Base-by-base conservation (phyloP, 2,888 invertebrate genomes). In the Prosapia bicincta region DNA sequence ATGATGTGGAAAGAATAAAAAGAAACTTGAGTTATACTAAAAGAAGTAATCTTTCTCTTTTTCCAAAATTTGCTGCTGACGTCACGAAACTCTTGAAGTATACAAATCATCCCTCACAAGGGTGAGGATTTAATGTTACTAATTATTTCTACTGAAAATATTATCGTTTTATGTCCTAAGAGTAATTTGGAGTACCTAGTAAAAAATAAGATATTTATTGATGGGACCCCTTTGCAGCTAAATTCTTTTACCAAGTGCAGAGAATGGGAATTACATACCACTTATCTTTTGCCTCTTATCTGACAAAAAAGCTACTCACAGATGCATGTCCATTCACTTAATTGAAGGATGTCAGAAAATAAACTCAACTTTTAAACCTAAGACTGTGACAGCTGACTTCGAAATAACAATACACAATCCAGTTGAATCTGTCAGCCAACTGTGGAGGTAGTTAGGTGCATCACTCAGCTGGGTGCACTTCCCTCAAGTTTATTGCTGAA, bases 101-200 rank as follows among this genome's bases (percentile, higher is more conserved):
- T 28, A 28, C 28, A 28, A 28, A 28, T 28, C 28, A 28, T 6
- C 28, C 3, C 28, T 28, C 28, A 28, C 28, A 28, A 28, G 28
- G 28, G 28, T 28, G 28, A 28, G 28, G 28, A 28, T 28, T 6
- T 28, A 9, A 28, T 28, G 28, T 28, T 28, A 28, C 28, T 28
- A 13, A 25, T 6, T 25, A 25, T 66, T 25, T 9, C 66, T 10
- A 9, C 23, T 66, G 23, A 66, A 66, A 66, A 66, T n/a, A 66
- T 66, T 25, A 20, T 66, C 66, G 25, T 66, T 66, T 66, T 66
- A 2, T 20, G 13, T n/a, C 66, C 66, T 25, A 66, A 66, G 66
- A 66, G 66, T 66, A 66, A 66, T 66, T 25, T 66, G 23, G 66
- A 66, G 66, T 66, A 66, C 23, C 66, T 66, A 66, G 25, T 66